These are phyloP conservation scores for Pollenia angustigena DNA, from an alignment of 2,888 invertebrate species.

Conservation along the genomic window DNA sequence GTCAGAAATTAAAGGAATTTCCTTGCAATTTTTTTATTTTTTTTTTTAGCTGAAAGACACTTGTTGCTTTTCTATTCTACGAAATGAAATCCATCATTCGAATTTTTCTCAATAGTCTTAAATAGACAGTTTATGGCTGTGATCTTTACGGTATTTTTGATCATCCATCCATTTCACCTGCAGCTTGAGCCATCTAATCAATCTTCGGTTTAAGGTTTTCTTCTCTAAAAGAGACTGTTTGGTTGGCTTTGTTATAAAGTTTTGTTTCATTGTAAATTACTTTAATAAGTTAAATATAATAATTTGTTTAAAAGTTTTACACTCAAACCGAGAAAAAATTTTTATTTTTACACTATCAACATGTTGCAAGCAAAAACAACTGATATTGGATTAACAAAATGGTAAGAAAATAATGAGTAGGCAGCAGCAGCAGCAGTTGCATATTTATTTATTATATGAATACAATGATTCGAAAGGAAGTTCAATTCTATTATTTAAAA, in stretches of 20 bases:
- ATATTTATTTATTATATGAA: conserved; percentile 28
- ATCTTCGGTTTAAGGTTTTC: conserved; percentile 32
- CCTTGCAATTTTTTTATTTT: neutral
- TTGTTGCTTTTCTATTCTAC: conserved; percentile 50
- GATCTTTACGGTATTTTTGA: conserved; percentile 75
- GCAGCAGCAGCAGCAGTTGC: conserved; percentile 12
- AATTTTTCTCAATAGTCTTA: conserved; percentile 37
- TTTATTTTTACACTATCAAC: conserved; percentile 35
- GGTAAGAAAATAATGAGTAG: conserved; percentile 23
- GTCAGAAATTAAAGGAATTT: conserved; percentile 42
- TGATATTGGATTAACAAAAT: conserved; percentile 1
- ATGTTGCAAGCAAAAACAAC: neutral
- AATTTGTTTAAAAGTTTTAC: conserved; percentile 76
- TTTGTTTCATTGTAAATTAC: conserved; percentile 78
- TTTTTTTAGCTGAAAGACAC: conserved; percentile 53
- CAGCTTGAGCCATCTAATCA: conserved; percentile 79
- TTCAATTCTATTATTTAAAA: neutral
- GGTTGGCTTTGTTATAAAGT: conserved; percentile 27
- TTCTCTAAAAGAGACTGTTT: conserved; percentile 6
- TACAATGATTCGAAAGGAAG: conserved; percentile 17
- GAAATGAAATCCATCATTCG: conserved; percentile 56
- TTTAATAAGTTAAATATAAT: conserved; percentile 83
- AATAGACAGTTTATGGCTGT: conserved; percentile 70
- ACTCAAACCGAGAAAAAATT: conserved; percentile 59
- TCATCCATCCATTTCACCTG: conserved; percentile 79